These are phyloP conservation scores for Noctua pronuba DNA, from an alignment of 2,888 invertebrate genomes.

Conservation along the genomic window DNA sequence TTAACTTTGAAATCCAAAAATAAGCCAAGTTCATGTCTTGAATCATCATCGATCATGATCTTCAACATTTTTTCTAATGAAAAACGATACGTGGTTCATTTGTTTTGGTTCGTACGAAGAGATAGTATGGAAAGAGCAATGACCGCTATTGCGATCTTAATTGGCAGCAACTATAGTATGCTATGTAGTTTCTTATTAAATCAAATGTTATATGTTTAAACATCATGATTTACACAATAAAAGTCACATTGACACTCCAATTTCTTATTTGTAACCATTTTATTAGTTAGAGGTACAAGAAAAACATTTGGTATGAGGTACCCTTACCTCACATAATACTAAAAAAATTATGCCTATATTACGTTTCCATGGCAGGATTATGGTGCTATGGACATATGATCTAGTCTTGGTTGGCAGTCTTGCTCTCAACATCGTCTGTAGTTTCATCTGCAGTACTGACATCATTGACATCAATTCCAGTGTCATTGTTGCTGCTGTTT, in stretches of 20 bases:
- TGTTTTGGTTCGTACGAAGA: too few relatives aligned
- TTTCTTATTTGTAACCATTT: not conserved
- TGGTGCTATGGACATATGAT: slow-evolving; percentile 14
- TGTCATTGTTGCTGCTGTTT: slow-evolving; percentile 89
- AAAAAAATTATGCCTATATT: slow-evolving; percentile 28
- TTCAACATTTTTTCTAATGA: too few relatives aligned
- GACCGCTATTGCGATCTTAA: too few relatives aligned
- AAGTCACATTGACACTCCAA: not conserved
- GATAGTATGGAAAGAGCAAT: too few relatives aligned
- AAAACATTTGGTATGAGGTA: slow-evolving; percentile 39
- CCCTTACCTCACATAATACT: slow-evolving; percentile 50
- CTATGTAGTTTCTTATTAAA: not conserved
- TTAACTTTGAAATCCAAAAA: too few relatives aligned
- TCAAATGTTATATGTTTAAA: not conserved
- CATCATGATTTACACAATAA: slow-evolving; percentile 28
- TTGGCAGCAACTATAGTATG: too few relatives aligned
- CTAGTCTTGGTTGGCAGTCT: slow-evolving; percentile 63
- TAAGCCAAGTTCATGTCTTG: too few relatives aligned
- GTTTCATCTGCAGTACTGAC: slow-evolving; percentile 86
- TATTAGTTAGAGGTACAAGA: slow-evolving; percentile 31
- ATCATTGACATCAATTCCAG: slow-evolving; percentile 88
- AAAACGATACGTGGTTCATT: too few relatives aligned
- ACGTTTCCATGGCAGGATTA: slow-evolving; percentile 11
- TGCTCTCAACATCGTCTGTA: slow-evolving; percentile 65
- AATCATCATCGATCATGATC: too few relatives aligned